Conservation (phyloP, 2,113 vertebrate genomes). For the Ictidomys tridecemlineatus region DNA sequence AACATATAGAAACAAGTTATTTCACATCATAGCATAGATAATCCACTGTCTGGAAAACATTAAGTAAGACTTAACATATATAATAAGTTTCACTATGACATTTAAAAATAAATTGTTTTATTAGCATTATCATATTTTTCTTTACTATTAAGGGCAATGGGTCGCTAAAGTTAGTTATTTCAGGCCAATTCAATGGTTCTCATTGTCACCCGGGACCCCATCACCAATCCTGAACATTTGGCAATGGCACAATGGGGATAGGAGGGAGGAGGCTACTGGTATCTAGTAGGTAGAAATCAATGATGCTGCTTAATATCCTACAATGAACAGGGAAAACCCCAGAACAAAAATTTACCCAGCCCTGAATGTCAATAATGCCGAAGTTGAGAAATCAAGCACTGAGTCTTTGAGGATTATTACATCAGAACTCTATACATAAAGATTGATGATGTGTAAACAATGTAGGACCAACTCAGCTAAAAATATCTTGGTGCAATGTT, state of each 20-base stretch:
- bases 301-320: conserved; percentile 9
- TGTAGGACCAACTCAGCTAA: conserved; percentile 65
- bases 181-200: conserved; percentile 20
- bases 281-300: neutral
- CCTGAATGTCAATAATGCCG: neutral
- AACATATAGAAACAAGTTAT: neutral
- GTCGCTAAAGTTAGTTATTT: conserved; percentile 6
- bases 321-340: neutral
- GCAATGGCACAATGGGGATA: neutral
- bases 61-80: conserved; percentile 55
- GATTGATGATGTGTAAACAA: conserved; percentile 57
- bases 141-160: conserved; percentile 21
- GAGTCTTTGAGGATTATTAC: conserved; percentile 62
- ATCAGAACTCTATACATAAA: conserved; percentile 50
- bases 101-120: conserved; percentile 32
- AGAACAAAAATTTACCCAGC: conserved; percentile 1
- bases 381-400: conserved; percentile 46
- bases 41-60: conserved; percentile 27
- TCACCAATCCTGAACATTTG: neutral
- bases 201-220: neutral
- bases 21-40: conserved; percentile 7
- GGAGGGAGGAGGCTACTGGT: neutral
- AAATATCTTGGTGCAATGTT: conserved; percentile 1
- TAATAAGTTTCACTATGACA: conserved; percentile 23
- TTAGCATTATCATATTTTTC: conserved; percentile 10